phyloP scores from a whole-genome alignment of 1,140 invertebrate genomes.

The Drosophila carrolli region DNA sequence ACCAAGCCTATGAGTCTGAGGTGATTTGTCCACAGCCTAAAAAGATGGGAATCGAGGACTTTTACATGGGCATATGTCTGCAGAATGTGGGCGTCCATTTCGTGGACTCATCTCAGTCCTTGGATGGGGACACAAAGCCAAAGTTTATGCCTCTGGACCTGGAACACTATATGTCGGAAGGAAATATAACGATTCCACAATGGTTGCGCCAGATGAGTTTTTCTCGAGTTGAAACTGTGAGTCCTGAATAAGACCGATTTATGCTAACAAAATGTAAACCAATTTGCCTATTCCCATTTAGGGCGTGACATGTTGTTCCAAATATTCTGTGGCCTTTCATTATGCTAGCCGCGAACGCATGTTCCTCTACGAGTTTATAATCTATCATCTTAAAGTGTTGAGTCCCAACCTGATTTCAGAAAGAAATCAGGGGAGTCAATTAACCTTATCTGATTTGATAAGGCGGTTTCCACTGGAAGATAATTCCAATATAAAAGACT shows the following conservation, averaged over 20 bases:
- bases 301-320: slow-evolving; percentile 61
- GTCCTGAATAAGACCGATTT: not conserved
- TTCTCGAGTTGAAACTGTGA: slow-evolving; percentile 37
- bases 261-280: not conserved
- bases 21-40: slow-evolving; percentile 88
- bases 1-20: slow-evolving; percentile 88
- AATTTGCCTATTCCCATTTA: not conserved
- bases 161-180: slow-evolving; percentile 85
- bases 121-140: slow-evolving; percentile 35
- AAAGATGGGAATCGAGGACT: slow-evolving; percentile 94
- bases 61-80: slow-evolving; percentile 97
- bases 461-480: slow-evolving; percentile 61
- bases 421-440: slow-evolving; percentile 1
- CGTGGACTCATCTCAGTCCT: slow-evolving; percentile 45
- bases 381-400: slow-evolving; percentile 50
- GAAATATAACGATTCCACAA: slow-evolving; percentile 50
- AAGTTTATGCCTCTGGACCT: slow-evolving; percentile 85
- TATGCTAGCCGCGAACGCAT: slow-evolving; percentile 61
- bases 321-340: slow-evolving; percentile 67
- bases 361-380: slow-evolving; percentile 69
- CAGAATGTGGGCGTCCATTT: slow-evolving; percentile 92
- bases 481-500: slow-evolving; percentile 44
- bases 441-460: slow-evolving; percentile 33
- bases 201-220: slow-evolving; percentile 61
- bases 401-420: not conserved